These are phyloP conservation scores for Andricus grossulariae DNA, from an alignment of 1,140 invertebrate species.

Conservation along the genomic window DNA sequence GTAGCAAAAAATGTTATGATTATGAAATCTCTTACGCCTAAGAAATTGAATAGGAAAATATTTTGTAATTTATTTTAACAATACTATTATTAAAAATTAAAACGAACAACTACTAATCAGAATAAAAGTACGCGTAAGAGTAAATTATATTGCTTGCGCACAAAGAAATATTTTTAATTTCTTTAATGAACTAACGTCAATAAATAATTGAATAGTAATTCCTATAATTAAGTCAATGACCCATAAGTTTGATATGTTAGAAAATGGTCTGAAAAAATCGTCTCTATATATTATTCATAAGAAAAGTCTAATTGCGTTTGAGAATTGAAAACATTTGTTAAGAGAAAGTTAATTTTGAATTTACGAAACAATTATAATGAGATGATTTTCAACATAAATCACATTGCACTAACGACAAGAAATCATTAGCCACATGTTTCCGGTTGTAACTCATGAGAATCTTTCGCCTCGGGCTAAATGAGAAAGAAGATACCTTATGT, in stretches of 20 bases:
- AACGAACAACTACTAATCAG: too few species aligned
- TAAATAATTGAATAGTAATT: background rate
- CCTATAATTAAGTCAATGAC: constrained; percentile 7
- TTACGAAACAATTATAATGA: constrained; percentile 22
- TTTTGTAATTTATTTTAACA: too few species aligned
- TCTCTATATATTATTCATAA: too few species aligned
- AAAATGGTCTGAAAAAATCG: too few species aligned
- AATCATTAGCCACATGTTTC: background rate
- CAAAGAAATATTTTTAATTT: background rate
- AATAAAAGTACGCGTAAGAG: too few species aligned
- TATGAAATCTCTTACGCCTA: background rate
- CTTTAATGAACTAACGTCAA: background rate
- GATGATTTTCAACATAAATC: background rate
- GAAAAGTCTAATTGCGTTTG: background rate
- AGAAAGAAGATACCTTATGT: constrained; percentile 4
- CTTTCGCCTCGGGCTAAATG: background rate
- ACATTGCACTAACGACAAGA: background rate
- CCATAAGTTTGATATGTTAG: background rate
- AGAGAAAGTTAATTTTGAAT: constrained; percentile 4
- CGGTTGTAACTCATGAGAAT: constrained; percentile 9
- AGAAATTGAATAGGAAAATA: too few species aligned
- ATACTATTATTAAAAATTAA: too few species aligned
- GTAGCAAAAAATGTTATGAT: background rate
- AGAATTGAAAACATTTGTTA: background rate
- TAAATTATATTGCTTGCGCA: too few species aligned